Conservation (phyloP, 1,140 invertebrate genomes). For the Papilio polytes region DNA sequence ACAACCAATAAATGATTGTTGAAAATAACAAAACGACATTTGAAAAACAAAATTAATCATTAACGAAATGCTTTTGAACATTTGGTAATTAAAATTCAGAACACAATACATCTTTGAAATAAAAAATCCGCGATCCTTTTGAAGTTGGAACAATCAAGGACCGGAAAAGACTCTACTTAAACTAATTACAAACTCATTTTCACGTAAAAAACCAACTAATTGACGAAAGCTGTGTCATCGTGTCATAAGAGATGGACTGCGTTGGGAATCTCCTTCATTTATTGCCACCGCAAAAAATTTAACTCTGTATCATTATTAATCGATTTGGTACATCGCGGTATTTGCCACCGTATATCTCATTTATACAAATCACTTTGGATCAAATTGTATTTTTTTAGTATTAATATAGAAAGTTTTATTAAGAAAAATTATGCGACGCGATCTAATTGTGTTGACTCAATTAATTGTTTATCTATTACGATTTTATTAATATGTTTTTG, state of each 20-base stretch:
- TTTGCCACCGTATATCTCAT: conserved; percentile 18
- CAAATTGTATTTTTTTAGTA: too few species aligned
- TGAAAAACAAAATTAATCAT: conserved; percentile 22
- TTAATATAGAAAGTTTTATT: too few species aligned
- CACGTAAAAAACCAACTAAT: conserved; percentile 66
- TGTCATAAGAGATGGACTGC: conserved; percentile 57
- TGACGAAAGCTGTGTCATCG: conserved; percentile 75
- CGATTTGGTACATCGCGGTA: conserved; percentile 48
- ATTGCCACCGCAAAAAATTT: conserved; percentile 51
- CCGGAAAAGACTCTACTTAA: conserved; percentile 73
- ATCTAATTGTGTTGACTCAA: background rate
- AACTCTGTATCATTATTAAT: conserved; percentile 57
- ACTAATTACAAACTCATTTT: conserved; percentile 67
- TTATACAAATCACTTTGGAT: conserved; percentile 29
- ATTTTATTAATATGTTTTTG: too few species aligned
- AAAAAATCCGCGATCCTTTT: conserved; percentile 48
- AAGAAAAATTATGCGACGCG: too few species aligned
- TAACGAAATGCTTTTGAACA: conserved; percentile 21
- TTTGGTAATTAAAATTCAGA: conserved; percentile 25
- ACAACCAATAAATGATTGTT: background rate
- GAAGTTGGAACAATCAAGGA: conserved; percentile 53
- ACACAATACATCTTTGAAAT: conserved; percentile 47
- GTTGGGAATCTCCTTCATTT: conserved; percentile 64
- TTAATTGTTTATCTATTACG: too few species aligned
- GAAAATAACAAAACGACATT: background rate